Evolutionary conservation across 2,888 invertebrate genomes (phyloP).

Genomic region (Drosophila histrio): DNA sequence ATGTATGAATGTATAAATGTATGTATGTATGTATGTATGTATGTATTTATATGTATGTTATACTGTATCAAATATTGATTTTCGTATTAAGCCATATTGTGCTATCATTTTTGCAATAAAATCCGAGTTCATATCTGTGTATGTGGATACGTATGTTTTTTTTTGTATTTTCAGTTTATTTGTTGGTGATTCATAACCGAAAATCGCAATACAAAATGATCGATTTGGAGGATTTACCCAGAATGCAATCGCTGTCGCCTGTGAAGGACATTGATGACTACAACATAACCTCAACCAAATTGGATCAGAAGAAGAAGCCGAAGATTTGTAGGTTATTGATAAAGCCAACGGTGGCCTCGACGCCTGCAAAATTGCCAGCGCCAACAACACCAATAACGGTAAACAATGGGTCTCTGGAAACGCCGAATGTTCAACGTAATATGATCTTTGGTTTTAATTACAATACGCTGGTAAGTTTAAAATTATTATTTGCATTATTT

Average conservation of each 20-base stretch:
- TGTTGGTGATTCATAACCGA: conserved; percentile 37
- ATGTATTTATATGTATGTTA: background rate
- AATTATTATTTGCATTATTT: background rate
- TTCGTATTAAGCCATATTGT: background rate
- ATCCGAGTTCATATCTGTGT: background rate
- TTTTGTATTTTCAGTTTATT: conserved; percentile 21
- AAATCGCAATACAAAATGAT: conserved; percentile 69
- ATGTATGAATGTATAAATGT: background rate
- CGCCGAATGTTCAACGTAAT: conserved; percentile 16
- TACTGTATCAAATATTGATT: conserved; percentile 4
- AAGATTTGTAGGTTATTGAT: conserved; percentile 43
- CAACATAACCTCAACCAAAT: conserved; percentile 3
- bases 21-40: background rate
- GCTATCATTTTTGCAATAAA: conserved; percentile 3
- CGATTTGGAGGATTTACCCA: conserved; percentile 81
- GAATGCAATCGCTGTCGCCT: conserved; percentile 82
- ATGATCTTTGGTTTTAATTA: conserved; percentile 60
- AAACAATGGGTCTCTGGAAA: conserved; percentile 13
- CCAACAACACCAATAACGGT: conserved; percentile 18
- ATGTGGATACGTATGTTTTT: background rate
- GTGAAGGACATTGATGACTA: conserved; percentile 65
- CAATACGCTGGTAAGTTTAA: conserved; percentile 79
- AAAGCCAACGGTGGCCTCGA: conserved; percentile 60
- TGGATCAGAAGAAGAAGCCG: conserved; percentile 35
- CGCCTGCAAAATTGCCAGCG: conserved; percentile 37